phyloP scores from a whole-genome alignment of 1,140 invertebrate species.

The Sitophilus oryzae region DNA sequence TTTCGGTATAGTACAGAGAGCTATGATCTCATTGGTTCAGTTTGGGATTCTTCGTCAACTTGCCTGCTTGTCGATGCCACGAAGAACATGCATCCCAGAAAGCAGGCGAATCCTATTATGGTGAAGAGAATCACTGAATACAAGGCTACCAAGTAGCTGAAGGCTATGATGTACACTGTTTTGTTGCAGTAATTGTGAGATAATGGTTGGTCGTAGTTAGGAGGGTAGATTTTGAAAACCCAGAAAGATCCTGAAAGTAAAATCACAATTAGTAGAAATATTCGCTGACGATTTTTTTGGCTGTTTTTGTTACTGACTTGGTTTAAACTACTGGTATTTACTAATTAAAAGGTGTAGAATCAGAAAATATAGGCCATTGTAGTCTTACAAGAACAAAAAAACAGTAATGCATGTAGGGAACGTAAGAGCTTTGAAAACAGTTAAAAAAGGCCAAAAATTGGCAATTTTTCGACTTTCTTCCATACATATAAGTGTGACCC shows the following conservation, averaged over 20 bases:
- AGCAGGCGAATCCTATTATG: constrained; percentile 14
- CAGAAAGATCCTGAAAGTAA: constrained; percentile 29
- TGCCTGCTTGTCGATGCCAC: constrained; percentile 8
- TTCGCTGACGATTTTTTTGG: neutral
- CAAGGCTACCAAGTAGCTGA: constrained; percentile 27
- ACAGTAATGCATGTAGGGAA: too few species aligned
- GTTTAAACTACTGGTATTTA: too few species aligned
- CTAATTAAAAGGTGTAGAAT: too few species aligned
- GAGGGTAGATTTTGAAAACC: constrained; percentile 32
- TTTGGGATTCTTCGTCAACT: constrained; percentile 5
- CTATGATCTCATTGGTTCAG: too few species aligned
- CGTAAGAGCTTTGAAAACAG: too few species aligned
- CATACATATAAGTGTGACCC: too few species aligned
- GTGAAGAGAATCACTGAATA: constrained; percentile 19
- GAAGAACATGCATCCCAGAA: constrained; percentile 22
- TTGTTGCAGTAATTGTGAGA: constrained; percentile 28
- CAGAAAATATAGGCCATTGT: too few species aligned
- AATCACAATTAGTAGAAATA: neutral
- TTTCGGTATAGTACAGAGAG: too few species aligned
- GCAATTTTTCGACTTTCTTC: too few species aligned
- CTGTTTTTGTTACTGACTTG: too few species aligned
- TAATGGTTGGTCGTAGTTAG: constrained; percentile 23
- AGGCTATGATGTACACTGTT: constrained; percentile 34
- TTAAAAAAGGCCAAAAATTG: too few species aligned
- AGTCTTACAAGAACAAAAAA: too few species aligned